These are phyloP conservation scores for Dryomyza anilis DNA, from an alignment of 2,888 invertebrate genomes.

Conservation along the genomic window DNA sequence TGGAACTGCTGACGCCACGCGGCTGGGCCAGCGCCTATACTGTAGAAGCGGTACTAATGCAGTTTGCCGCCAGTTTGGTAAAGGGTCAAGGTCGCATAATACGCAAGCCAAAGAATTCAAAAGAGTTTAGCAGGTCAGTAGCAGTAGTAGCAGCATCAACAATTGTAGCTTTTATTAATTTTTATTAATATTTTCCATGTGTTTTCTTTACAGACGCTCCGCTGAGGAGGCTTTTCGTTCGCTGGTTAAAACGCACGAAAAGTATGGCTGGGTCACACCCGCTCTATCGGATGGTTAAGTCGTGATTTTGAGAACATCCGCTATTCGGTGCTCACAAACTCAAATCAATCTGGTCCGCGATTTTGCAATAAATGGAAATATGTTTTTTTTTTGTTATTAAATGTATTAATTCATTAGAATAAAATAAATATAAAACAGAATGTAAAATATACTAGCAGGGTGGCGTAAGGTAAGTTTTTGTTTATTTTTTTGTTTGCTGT, in stretches of 20 bases:
- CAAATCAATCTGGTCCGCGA: not conserved
- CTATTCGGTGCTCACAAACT: not conserved
- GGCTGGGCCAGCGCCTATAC: slow-evolving; percentile 90
- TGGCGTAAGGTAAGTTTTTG: too few species aligned
- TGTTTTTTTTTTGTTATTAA: not conserved
- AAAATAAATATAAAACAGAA: too few species aligned
- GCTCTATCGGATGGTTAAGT: slow-evolving; percentile 82
- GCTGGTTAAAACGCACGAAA: slow-evolving; percentile 86
- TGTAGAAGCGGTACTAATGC: slow-evolving; percentile 86
- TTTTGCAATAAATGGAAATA: not conserved
- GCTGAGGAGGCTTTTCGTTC: slow-evolving; percentile 90
- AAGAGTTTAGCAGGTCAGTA: slow-evolving; percentile 71
- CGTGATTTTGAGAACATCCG: not conserved
- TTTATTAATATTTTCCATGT: not conserved
- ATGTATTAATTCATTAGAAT: too few species aligned
- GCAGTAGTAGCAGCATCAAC: not conserved
- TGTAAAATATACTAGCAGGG: too few species aligned
- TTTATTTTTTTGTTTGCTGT: too few species aligned
- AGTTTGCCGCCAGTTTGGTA: slow-evolving; percentile 86
- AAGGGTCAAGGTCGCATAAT: slow-evolving; percentile 86
- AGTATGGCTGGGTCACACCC: slow-evolving; percentile 91
- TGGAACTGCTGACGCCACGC: slow-evolving; percentile 84
- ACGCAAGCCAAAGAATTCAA: slow-evolving; percentile 76
- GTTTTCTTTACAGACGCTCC: slow-evolving; percentile 63
- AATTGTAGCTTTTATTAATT: not conserved